Percentiles rank a stretch among this genome's conserved stretches.
Evolutionary conservation across 1,140 invertebrate genomes (phyloP).

Genomic region (Drosophila lacteicornis): DNA sequence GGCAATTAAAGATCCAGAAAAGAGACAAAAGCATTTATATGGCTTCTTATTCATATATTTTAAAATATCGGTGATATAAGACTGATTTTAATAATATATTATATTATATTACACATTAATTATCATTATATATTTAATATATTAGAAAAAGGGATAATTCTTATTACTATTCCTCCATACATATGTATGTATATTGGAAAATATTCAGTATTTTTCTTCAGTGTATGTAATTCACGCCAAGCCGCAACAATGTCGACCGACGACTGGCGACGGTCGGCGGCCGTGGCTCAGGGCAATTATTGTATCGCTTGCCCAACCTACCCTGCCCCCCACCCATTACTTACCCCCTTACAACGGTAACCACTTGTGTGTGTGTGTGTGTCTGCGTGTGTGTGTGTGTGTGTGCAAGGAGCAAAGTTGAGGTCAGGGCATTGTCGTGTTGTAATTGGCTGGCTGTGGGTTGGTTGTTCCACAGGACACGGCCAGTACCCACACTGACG

Average conservation of each 20-base stretch:
- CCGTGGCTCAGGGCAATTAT: slow-evolving; percentile 77
- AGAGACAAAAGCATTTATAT: too few relatives aligned
- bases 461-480: slow-evolving; percentile 27
- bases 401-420: slow-evolving; percentile 27
- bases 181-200: neutral
- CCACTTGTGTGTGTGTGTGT: slow-evolving; percentile 13
- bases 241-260: slow-evolving; percentile 68
- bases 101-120: too few relatives aligned
- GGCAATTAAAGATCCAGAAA: neutral
- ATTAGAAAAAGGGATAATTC: too few relatives aligned
- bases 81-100: too few relatives aligned
- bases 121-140: too few relatives aligned
- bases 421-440: slow-evolving; percentile 46
- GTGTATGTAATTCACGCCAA: slow-evolving; percentile 63
- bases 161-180: neutral
- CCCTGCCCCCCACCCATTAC: slow-evolving; percentile 20
- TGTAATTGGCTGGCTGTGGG: slow-evolving; percentile 43
- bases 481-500: slow-evolving; percentile 15
- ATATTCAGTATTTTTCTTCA: slow-evolving; percentile 27
- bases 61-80: too few relatives aligned
- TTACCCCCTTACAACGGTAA: slow-evolving; percentile 30
- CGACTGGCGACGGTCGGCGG: slow-evolving; percentile 40
- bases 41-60: too few relatives aligned
- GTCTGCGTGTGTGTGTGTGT: neutral
- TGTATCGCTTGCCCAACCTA: slow-evolving; percentile 70